A percentile compares a stretch with the other conserved stretches of the same genome.
Evolutionary conservation across 2,113 vertebrate genomes (phyloP).

Genomic region (Holacanthus passer): DNA sequence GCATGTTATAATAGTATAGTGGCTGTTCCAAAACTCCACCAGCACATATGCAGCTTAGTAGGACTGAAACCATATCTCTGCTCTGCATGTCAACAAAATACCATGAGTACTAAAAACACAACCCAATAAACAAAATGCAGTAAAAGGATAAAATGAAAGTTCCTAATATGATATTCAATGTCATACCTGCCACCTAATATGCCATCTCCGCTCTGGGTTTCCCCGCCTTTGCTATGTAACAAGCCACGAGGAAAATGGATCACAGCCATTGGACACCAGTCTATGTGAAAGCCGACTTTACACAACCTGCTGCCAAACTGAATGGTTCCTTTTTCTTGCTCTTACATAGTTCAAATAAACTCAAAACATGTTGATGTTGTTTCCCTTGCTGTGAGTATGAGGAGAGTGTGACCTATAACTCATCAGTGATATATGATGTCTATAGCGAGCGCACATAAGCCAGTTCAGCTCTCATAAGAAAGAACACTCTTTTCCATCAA

Average conservation of each 20-base stretch:
- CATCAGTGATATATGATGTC: slow-evolving; percentile 4
- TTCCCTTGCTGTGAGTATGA: neutral
- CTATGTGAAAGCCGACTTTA: neutral
- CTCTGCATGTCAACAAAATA: no score
- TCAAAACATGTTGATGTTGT: neutral
- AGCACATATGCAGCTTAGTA: neutral
- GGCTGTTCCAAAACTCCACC: neutral
- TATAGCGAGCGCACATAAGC: neutral
- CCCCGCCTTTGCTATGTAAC: neutral
- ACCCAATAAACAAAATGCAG: neutral
- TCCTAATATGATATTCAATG: neutral
- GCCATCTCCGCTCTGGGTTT: neutral
- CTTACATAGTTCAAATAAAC: neutral
- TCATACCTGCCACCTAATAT: neutral
- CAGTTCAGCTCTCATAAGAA: slow-evolving; percentile 11
- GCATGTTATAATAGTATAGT: neutral
- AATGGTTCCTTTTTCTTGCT: neutral
- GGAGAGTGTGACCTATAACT: neutral
- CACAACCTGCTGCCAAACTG: neutral
- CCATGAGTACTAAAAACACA: neutral
- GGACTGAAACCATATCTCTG: no score
- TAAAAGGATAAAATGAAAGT: neutral
- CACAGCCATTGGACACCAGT: neutral
- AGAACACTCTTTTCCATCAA: neutral
- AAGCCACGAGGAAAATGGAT: neutral